Evolutionary conservation across 1,140 invertebrate species (phyloP), one percentile per base, ranked within the genome.

Genomic region (Mizuhopecten yessoensis): DNA sequence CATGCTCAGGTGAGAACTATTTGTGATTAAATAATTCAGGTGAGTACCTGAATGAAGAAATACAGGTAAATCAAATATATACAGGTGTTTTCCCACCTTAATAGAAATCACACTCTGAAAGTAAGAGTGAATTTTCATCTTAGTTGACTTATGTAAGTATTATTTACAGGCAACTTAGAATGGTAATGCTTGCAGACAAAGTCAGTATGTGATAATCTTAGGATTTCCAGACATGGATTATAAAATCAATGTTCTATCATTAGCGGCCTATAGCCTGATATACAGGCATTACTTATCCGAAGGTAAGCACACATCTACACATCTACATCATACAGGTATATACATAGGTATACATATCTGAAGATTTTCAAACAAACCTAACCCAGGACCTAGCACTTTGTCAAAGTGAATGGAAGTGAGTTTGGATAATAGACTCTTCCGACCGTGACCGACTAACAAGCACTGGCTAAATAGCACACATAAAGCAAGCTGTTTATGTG

Each of bases 381-480:
- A 45, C 9, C 11, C 57, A 29, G 57, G n/a, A 75, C 9, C n/a
- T n/a, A n/a, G n/a, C 3, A 75, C 57, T 29, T 75, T 75, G 57
- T 75, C 57, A 75, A 75, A 75, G 57, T 75, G 57, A 75, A 75
- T 75, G 57, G 57, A 29, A 75, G 57, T 75, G 57, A 75, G 57
- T 75, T 75, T 75, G 57, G 29, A 75, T 75, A 75, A 75, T 75
- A 75, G 57, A 75, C 0, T 29, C 57, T 1, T 29, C 17, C 57
- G 29, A 29, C 57, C 57, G 11, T 75, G 57, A 75, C 57, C 57
- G 29, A 75, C 57, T 29, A 75, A 75, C 57, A 75, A 75, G 57
- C n/a, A n/a, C n/a, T n/a, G 57, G 17, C 57, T 75, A 29, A n/a
- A 29, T 75, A 0, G 57, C 57, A 75, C 57, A 75, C 57, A 75